phyloP scores from a whole-genome alignment of 2,797 vertebrate species.

The Eremophila alpestris region DNA sequence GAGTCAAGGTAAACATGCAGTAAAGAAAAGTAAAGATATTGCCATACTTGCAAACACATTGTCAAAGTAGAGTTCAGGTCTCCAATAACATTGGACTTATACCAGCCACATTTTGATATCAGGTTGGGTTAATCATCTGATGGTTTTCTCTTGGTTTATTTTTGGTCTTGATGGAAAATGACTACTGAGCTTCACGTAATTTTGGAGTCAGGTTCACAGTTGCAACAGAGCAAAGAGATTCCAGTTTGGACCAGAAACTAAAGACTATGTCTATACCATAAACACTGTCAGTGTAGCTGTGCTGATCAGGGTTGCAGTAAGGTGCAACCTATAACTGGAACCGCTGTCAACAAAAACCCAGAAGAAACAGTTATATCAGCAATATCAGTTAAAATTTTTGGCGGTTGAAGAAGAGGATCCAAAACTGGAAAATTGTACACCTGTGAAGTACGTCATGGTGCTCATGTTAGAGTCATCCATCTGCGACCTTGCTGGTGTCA shows the following conservation, averaged over 20 bases:
- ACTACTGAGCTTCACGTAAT: neutral
- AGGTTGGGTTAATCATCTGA: neutral
- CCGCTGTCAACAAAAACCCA: neutral
- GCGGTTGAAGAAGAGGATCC: neutral
- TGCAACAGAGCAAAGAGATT: neutral
- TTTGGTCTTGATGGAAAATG: neutral
- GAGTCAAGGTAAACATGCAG: neutral
- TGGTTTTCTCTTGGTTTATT: neutral
- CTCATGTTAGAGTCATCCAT: neutral
- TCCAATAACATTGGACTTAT: neutral
- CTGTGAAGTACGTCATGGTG: fast-evolving
- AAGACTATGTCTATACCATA: neutral
- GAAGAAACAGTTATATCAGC: neutral
- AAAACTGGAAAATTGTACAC: neutral
- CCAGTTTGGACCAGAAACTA: neutral
- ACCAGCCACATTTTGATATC: neutral
- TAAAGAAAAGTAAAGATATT: neutral
- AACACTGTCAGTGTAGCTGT: neutral
- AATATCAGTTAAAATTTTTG: neutral
- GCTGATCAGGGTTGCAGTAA: neutral
- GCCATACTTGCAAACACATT: neutral
- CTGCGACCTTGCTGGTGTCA: neutral
- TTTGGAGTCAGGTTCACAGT: neutral
- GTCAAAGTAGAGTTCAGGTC: neutral
- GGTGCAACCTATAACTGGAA: neutral